Evolutionary conservation across 2,797 vertebrate species (phyloP), one percentile per base, ranked within the genome.

Genomic region (Spinus olivaceus): DNA sequence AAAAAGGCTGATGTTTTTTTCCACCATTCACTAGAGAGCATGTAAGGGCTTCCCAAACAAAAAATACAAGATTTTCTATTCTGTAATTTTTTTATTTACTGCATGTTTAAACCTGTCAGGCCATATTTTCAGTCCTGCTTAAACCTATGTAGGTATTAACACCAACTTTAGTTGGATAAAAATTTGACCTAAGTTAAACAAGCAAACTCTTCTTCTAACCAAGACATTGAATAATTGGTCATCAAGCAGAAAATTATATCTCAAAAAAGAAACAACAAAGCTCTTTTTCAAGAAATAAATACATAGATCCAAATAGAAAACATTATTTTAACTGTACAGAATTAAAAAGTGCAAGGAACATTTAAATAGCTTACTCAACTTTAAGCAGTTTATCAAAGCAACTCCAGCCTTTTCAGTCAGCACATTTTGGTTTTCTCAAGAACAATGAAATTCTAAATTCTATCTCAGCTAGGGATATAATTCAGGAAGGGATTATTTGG

Each of bases 381-480:
- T 94, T 83, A 90, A 95, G 77, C 70, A 87, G 67, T 96, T 93
- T 95, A 89, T 92, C 88, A 91, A 79, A 93, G 90, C 59, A 95
- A 81, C 33, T 79, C 33, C 76, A 92, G 76, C 57, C 86, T 93
- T 89, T 91, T 87, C 64, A 87, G 76, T 94, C 70, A 88, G 91
- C 80, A 90, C 46, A 63, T 93, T 90, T 91, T 50, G 44, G 12
- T 79, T 90, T 90, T 72, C 59, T 77, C 84, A 76, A 72, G 70
- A 86, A 93, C 77, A 95, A 89, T 78, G 57, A 81, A 90, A 73
- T 60, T 90, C 28, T 88, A 50, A 91, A 94, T 94, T 94, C 65
- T 82, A 10, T 88, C 69, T 47, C 59, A 80, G 54, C 54, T 74
- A 18, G 33, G 46, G 51, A 53, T 65, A 60, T 53, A 83, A 83